phyloP scores from a whole-genome alignment of 2,113 vertebrate species.

The Clarias batrachus region DNA sequence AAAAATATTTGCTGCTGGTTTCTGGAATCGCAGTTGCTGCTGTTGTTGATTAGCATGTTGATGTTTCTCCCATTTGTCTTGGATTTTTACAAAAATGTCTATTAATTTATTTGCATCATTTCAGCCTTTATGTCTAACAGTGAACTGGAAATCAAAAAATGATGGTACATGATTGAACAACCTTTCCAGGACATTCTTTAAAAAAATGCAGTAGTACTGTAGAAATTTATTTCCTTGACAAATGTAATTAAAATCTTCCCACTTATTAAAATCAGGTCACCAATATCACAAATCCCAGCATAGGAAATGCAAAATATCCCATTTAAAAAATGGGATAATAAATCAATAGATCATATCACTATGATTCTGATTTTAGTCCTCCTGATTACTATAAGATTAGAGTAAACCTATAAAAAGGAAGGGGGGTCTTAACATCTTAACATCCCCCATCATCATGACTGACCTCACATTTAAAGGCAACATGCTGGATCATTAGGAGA shows the following conservation, averaged over 20 bases:
- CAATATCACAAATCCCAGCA: not conserved
- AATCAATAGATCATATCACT: not conserved
- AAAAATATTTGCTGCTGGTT: not conserved
- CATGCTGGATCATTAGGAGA: conserved; percentile 68
- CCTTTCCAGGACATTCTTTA: not conserved
- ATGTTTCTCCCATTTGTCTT: not conserved
- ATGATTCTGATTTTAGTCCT: not conserved
- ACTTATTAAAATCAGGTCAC: not conserved
- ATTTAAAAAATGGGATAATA: not conserved
- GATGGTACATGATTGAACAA: not conserved
- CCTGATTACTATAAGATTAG: conserved; percentile 10
- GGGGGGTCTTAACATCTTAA: not conserved
- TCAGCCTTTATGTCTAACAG: not conserved
- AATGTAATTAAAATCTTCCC: not conserved
- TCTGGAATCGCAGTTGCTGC: not conserved
- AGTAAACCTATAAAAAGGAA: not conserved
- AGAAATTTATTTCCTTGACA: not conserved
- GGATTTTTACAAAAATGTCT: not conserved
- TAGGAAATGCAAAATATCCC: not conserved
- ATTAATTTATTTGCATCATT: not conserved
- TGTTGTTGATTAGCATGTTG: not conserved
- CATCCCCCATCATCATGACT: conserved; percentile 39
- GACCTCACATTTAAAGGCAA: conserved; percentile 65
- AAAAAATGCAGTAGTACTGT: not conserved
- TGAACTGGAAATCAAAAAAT: not conserved